Evolutionary conservation across 1,140 invertebrate genomes (phyloP), one percentile per base, ranked within the genome.

Genomic region (Diuraphis noxia): DNA sequence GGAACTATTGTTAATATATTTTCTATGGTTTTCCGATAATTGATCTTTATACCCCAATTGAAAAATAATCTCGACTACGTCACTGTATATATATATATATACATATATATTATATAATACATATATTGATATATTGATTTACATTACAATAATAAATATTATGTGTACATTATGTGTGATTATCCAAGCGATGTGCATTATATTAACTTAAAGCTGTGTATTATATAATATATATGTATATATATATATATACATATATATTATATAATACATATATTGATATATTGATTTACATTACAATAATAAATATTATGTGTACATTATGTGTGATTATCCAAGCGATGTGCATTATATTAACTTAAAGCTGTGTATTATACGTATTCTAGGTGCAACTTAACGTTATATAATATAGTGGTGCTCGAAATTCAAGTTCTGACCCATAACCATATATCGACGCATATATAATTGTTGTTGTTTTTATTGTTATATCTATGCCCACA

Each of bases 111-210:
- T n/a, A n/a, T n/a, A n/a, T n/a, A n/a, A n/a, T n/a, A n/a, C n/a
- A n/a, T 46, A 17, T 49, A 49, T 49, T 7, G 21, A 49, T 49
- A 49, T 1, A 81, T 36, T 38, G 79, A 38, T 81, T 40, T 81
- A 81, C 23, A 38, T 25, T 87, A 52, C 34, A 87, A 34, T 87
- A 87, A 87, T 87, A 87, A 25, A 34, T 36, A 49, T 36, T 49
- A 52, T 49, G 85, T 86, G n/a, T 52, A 46, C 13, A 82, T 82
- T 38, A 38, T 82, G 40, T 81, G 86, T 88, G 30, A 63, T 88
- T 72, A 90, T 34, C n/a, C 41, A 90, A 90, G 88, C 88, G 63
- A 46, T 79, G 88, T 90, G 72, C 88, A 90, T 79, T 46, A 41
- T 41, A 72, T n/a, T 72, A 81, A 56, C 36, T 41, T 88, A 36